Conservation (phyloP, 2,797 vertebrate species). For the Gymnoscopelus braueri region DNA sequence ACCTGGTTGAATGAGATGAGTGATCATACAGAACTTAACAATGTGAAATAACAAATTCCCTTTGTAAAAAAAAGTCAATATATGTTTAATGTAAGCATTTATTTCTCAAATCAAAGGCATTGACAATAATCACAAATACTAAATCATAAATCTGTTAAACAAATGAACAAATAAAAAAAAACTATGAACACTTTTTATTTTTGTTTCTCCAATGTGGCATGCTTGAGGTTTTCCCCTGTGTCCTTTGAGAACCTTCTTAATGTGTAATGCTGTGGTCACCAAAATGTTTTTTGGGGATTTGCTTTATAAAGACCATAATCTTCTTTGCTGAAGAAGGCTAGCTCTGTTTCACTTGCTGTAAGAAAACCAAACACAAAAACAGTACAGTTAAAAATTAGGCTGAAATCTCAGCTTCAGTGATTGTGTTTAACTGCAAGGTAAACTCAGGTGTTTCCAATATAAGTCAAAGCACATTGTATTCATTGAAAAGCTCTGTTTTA, state of each 20-base stretch:
- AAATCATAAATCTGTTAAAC: conserved; percentile 1
- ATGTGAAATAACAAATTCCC: background rate
- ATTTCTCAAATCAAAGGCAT: background rate
- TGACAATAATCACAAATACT: no score
- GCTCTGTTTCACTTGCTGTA: conserved; percentile 91
- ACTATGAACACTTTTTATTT: background rate
- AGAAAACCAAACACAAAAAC: conserved; percentile 30
- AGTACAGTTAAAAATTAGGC: background rate
- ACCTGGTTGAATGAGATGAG: no score
- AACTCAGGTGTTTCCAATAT: background rate
- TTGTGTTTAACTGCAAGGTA: no score
- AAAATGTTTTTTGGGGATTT: conserved; percentile 77
- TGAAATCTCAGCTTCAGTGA: background rate
- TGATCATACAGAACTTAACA: background rate
- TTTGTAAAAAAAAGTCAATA: no score
- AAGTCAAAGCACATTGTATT: background rate
- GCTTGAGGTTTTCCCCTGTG: background rate
- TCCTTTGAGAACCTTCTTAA: background rate
- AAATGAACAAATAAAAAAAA: conserved; percentile 21
- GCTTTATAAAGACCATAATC: conserved; percentile 90
- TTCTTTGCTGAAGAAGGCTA: conserved; percentile 90
- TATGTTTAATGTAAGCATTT: no score
- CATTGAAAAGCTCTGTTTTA: background rate
- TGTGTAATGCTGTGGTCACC: conserved; percentile 57
- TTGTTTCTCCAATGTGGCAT: background rate